Percentiles rank a stretch among this genome's conserved stretches.
These are phyloP conservation scores for Epinephelus fuscoguttatus DNA, from an alignment of 2,113 vertebrate species.

Conservation along the genomic window DNA sequence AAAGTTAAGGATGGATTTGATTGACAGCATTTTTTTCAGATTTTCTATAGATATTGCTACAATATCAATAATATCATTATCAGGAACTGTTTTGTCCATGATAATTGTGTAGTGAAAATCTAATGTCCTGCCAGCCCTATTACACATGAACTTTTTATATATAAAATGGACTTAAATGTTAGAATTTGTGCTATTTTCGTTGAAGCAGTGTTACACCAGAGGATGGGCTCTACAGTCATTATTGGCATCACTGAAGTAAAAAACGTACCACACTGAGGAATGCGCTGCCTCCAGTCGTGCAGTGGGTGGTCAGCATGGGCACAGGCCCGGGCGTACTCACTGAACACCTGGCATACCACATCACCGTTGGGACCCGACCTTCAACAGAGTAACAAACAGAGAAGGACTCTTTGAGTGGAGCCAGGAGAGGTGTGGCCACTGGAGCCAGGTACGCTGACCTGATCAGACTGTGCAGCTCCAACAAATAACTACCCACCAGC, in stretches of 20 bases:
- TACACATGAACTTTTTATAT: too few relatives aligned
- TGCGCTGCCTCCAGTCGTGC: constrained; percentile 89
- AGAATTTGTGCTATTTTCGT: neutral
- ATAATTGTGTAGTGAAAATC: too few relatives aligned
- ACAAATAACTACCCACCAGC: constrained; percentile 9
- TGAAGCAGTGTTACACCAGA: too few relatives aligned
- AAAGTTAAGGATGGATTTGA: too few relatives aligned
- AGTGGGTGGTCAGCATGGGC: constrained; percentile 93
- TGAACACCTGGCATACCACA: constrained; percentile 92
- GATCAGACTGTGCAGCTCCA: neutral
- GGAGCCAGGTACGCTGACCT: constrained; percentile 13
- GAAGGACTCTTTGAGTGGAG: constrained; percentile 37
- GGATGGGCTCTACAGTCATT: too few relatives aligned
- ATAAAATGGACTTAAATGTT: neutral
- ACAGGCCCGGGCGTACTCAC: constrained; percentile 93
- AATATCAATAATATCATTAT: too few relatives aligned
- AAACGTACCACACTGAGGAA: constrained; percentile 90
- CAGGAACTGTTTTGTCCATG: too few relatives aligned
- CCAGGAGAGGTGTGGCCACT: constrained; percentile 30
- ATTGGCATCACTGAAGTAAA: too few relatives aligned
- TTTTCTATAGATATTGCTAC: too few relatives aligned
- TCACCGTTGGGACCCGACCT: constrained; percentile 88
- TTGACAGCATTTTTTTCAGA: too few relatives aligned
- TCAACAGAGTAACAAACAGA: constrained; percentile 65
- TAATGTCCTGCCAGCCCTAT: too few relatives aligned